These are phyloP conservation scores for Meta bourneti DNA, from an alignment of 2,888 invertebrate genomes.

Conservation along the genomic window DNA sequence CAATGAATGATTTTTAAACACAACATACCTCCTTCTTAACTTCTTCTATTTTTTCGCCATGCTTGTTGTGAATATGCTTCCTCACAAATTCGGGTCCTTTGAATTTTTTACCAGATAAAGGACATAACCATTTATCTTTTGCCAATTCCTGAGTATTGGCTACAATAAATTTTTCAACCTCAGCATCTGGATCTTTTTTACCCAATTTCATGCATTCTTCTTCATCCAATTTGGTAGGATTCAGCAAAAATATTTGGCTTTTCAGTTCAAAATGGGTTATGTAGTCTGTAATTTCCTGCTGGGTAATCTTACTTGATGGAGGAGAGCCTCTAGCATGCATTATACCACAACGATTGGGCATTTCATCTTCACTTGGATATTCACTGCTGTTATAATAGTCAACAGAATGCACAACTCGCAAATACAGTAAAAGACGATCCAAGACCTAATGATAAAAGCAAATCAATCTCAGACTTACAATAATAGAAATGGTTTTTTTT, in stretches of 20 bases:
- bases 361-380: conserved; percentile 99
- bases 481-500: background rate
- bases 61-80: conserved; percentile 99
- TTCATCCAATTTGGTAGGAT: conserved; percentile 86
- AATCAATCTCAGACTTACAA: background rate
- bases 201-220: conserved; percentile 92
- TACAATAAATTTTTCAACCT: conserved; percentile 96
- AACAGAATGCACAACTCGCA: conserved; percentile 97
- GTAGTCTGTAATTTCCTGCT: conserved; percentile 82
- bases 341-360: conserved; percentile 99
- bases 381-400: conserved; percentile 99
- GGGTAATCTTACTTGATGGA: conserved; percentile 87
- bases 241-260: conserved; percentile 92
- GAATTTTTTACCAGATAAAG: conserved; percentile 98
- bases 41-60: conserved; percentile 97
- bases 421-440: conserved; percentile 92
- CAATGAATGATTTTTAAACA: background rate
- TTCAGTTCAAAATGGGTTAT: conserved; percentile 90
- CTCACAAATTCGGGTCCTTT: conserved; percentile 99
- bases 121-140: conserved; percentile 99
- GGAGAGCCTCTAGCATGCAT: conserved; percentile 96
- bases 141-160: conserved; percentile 97
- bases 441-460: conserved; percentile 82
- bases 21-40: conserved; percentile 91
- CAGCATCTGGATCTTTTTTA: conserved; percentile 87